Evolutionary conservation across 2,113 vertebrate species (phyloP).

Genomic region (Parus major): DNA sequence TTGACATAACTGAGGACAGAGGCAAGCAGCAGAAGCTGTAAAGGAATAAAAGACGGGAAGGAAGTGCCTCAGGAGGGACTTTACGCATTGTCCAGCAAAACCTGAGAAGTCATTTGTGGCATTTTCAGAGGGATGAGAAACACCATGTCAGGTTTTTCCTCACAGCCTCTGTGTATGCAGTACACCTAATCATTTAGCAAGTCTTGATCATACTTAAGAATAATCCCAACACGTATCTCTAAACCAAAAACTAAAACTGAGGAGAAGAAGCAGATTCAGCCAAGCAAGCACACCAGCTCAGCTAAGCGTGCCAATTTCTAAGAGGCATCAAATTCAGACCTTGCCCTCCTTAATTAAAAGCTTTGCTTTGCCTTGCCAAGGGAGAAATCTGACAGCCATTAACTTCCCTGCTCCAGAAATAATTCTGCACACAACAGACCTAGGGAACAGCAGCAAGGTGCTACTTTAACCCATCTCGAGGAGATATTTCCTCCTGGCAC

Average conservation of each 20-base stretch:
- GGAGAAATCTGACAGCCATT: slow-evolving; percentile 2
- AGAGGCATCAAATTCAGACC: slow-evolving; percentile 1
- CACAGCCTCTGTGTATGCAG: not conserved
- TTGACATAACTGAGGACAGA: not conserved
- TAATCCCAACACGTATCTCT: not conserved
- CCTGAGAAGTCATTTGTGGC: not conserved
- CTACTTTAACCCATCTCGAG: slow-evolving; percentile 26
- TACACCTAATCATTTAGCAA: not conserved
- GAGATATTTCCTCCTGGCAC: slow-evolving; percentile 76
- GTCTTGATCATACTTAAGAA: not conserved
- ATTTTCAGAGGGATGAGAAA: not conserved
- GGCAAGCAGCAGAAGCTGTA: not conserved
- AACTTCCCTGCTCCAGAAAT: slow-evolving; percentile 4
- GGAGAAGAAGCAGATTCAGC: not conserved
- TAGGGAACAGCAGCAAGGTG: not conserved
- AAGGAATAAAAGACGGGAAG: not conserved
- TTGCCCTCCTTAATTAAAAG: slow-evolving; percentile 41
- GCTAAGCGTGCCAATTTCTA: not conserved
- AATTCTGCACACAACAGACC: not conserved
- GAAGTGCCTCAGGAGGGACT: not conserved
- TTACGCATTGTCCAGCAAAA: not conserved
- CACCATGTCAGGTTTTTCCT: accelerated
- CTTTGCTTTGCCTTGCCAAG: slow-evolving; percentile 9
- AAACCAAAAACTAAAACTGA: not conserved
- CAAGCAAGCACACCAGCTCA: not conserved